Conservation (phyloP, 2,888 invertebrate species). For the Synergus laeviventris region DNA sequence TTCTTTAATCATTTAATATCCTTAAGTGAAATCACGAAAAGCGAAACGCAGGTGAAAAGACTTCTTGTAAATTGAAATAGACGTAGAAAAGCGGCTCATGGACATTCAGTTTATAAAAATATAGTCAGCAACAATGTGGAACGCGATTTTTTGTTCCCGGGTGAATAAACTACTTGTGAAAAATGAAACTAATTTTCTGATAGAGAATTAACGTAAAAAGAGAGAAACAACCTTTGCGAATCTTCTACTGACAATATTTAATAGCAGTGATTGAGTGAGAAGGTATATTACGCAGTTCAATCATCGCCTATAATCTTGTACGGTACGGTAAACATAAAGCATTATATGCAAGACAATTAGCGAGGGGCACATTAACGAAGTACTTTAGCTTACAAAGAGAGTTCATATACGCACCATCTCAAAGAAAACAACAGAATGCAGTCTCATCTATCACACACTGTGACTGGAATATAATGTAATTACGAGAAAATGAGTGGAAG, state of each 20-base stretch:
- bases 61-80: neutral
- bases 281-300: constrained; percentile 6
- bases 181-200: neutral
- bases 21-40: neutral
- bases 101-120: neutral
- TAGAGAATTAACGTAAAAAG: neutral
- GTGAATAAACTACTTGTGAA: neutral
- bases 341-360: constrained; percentile 12
- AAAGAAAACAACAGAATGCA: constrained; percentile 29
- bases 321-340: constrained; percentile 17
- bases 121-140: no score
- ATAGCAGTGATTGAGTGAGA: neutral
- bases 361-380: constrained; percentile 21
- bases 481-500: constrained; percentile 3
- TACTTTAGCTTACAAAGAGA: constrained; percentile 33
- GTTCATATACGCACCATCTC: constrained; percentile 18
- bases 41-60: neutral
- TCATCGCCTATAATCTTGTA: constrained; percentile 3
- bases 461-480: constrained; percentile 10
- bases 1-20: neutral
- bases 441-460: constrained; percentile 25
- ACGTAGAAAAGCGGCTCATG: neutral
- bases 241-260: neutral
- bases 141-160: no score
- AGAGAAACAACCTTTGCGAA: neutral